Evolutionary conservation across 2,113 vertebrate genomes (phyloP).

Genomic region (Cinclus cinclus): DNA sequence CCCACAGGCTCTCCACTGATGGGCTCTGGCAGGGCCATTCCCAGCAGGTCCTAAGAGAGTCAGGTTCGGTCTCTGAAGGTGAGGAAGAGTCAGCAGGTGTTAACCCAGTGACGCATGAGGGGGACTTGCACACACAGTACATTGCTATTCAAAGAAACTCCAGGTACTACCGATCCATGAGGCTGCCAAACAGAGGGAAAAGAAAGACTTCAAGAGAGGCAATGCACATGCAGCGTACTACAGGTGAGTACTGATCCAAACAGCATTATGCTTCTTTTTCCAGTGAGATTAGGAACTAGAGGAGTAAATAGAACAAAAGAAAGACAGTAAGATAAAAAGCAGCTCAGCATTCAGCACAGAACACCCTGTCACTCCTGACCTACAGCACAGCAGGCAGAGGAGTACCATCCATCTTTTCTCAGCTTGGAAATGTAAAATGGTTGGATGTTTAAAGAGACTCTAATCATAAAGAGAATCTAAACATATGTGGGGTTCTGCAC

Average conservation of each 20-base stretch:
- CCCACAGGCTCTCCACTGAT: not conserved
- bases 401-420: not conserved
- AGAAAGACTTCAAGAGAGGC: not conserved
- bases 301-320: not conserved
- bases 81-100: not conserved
- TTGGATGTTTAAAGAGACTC: not conserved
- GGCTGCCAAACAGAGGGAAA: conserved; percentile 29
- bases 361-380: not conserved
- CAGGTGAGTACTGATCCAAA: conserved; percentile 70
- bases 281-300: not conserved
- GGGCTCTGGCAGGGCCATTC: not conserved
- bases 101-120: not conserved
- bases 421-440: not conserved
- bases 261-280: not conserved
- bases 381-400: not conserved
- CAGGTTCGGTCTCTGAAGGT: conserved; percentile 5
- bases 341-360: not conserved
- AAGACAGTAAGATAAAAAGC: not conserved
- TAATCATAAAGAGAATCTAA: not conserved
- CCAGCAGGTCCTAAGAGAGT: not conserved
- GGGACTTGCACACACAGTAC: not conserved
- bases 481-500: not conserved
- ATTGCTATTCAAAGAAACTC: conserved; percentile 74
- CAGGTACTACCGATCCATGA: conserved; percentile 71
- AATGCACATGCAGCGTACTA: not conserved